Evolutionary conservation across 2,797 vertebrate species (phyloP), one percentile per base, ranked within the genome.

Genomic region (Loriculus beryllinus): DNA sequence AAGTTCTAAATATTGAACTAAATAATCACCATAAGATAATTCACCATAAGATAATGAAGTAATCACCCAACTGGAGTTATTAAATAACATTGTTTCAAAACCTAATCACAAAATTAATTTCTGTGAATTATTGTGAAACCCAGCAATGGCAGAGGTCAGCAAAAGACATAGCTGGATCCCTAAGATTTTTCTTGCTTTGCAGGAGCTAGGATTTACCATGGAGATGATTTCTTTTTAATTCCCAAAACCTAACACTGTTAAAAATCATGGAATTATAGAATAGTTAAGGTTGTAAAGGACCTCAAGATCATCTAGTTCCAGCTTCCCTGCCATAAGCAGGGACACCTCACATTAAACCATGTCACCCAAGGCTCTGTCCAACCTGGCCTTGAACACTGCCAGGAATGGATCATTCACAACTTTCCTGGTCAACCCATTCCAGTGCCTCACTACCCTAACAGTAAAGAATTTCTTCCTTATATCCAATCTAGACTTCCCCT

Each of bases 81-180:
- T 86, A 89, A 88, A 52, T 48, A 54, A 42, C 26, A 22, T 76
- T 87, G 39, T 67, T 95, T 95, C 49, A 72, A 86, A 88, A 85
- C 20, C 45, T 70, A 71, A 86, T 84, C 4, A 0, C 43, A 88
- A 26, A 77, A 45, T n/a, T 68, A 29, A 42, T 89, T 64, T 86
- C 69, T 93, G 29, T 67, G 56, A 60, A 35, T 72, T 91, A 39
- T 4, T 1, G 2, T 48, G 64, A 82, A 90, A 80, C 62, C 26
- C 18, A 19, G 57, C 39, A 90, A 13, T 39, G 26, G 3, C 74
- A n/a, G 12, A 47, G 31, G 57, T 75, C 56, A 64, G 70, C 60
- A 59, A 59, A 94, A 57, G n/a, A 10, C n/a, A 12, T 7, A 64
- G 45, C 51, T 92, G 88, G 39, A 39, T 71, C 80, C 18, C 13